Evolutionary conservation across 2,797 vertebrate genomes (phyloP).

Genomic region (Pseudopleuronectes americanus): DNA sequence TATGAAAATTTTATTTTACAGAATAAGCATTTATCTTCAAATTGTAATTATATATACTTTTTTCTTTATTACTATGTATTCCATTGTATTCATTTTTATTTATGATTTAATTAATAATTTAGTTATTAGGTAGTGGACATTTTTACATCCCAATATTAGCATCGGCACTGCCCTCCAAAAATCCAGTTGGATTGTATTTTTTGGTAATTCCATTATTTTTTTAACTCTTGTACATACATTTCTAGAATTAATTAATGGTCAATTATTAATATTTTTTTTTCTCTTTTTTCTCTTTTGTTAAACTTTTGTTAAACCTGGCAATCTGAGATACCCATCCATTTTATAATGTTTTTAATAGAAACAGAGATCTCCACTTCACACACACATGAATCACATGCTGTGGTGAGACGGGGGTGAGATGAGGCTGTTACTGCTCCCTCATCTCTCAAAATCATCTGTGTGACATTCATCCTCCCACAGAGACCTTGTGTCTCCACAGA

Average conservation of each 20-base stretch:
- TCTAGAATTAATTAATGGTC: background rate
- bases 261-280: background rate
- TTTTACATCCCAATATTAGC: too few relatives aligned
- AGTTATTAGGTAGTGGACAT: too few relatives aligned
- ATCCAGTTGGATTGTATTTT: too few relatives aligned
- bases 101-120: background rate
- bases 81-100: background rate
- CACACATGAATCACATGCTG: constrained; percentile 43
- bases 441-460: constrained; percentile 65
- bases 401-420: constrained; percentile 31
- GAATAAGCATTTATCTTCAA: too few relatives aligned
- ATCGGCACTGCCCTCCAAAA: too few relatives aligned
- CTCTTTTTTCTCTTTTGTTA: background rate
- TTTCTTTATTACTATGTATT: background rate
- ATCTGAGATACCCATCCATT: too few relatives aligned
- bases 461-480: constrained; percentile 71
- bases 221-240: constrained; percentile 23
- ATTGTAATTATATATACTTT: background rate
- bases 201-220: background rate
- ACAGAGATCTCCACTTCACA: constrained; percentile 25
- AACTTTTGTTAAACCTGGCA: background rate
- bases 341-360: constrained; percentile 10
- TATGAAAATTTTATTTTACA: too few relatives aligned
- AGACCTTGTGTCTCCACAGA: constrained; percentile 20
- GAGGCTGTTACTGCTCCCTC: constrained; percentile 55